These are phyloP conservation scores for Neodon shergylaensis DNA, from an alignment of 2,113 vertebrate genomes.

Conservation along the genomic window DNA sequence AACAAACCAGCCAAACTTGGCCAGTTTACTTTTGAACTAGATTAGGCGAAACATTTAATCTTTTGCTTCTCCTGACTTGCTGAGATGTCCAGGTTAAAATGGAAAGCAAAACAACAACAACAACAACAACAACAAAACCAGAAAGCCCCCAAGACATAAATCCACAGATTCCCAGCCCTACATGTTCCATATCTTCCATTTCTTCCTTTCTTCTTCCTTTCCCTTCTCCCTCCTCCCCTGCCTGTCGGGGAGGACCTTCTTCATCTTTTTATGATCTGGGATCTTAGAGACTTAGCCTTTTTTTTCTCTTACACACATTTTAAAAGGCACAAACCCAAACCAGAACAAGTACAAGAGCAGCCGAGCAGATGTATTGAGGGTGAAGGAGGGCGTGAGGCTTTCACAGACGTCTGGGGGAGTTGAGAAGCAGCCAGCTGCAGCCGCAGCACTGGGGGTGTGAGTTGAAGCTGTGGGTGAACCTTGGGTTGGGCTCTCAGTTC, in stretches of 20 bases:
- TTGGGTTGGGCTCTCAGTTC: background rate
- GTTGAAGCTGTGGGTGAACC: background rate
- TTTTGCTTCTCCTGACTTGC: background rate
- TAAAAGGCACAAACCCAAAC: conserved; percentile 33
- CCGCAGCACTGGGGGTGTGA: background rate
- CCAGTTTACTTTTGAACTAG: background rate
- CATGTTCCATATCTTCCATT: background rate
- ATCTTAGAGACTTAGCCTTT: background rate
- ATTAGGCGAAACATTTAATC: background rate
- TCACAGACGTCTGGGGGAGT: background rate
- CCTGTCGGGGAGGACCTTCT: background rate
- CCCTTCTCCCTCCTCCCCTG: background rate
- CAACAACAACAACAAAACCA: too few species aligned
- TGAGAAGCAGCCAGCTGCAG: background rate
- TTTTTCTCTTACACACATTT: background rate
- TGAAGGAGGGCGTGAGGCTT: background rate
- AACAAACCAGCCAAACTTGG: background rate
- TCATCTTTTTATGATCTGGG: background rate
- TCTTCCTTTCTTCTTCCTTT: background rate
- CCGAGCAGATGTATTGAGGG: background rate
- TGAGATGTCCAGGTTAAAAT: background rate
- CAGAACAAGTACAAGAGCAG: background rate
- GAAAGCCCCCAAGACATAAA: background rate
- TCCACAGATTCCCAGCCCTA: background rate
- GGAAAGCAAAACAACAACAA: background rate